These are phyloP conservation scores for Dasyornis broadbenti DNA, from an alignment of 2,113 vertebrate genomes.

Conservation along the genomic window DNA sequence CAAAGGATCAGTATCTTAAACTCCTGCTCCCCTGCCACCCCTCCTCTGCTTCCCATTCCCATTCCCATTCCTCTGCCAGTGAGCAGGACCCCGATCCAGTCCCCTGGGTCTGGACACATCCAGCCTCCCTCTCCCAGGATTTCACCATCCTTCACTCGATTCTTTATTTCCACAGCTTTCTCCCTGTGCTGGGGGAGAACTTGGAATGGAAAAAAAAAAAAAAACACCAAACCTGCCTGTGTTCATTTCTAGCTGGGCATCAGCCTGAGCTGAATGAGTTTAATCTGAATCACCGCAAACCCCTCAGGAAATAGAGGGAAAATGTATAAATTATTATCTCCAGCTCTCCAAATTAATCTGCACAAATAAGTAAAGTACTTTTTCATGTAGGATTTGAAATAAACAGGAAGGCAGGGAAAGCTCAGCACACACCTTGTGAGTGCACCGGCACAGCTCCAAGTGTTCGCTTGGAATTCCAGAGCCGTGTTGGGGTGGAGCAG, in stretches of 20 bases:
- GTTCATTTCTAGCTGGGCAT: background rate
- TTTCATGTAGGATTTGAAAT: background rate
- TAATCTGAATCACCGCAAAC: background rate
- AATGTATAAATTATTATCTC: background rate
- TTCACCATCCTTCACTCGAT: rapidly evolving
- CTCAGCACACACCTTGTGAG: rapidly evolving
- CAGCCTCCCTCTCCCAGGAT: background rate
- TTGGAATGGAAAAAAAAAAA: background rate
- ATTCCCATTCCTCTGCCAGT: too few species aligned
- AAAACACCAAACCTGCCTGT: rapidly evolving
- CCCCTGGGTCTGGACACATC: background rate
- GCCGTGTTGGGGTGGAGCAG: rapidly evolving
- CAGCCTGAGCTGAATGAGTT: background rate
- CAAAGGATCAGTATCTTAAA: background rate
- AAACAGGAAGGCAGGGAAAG: background rate
- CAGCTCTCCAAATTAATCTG: background rate
- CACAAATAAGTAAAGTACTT: background rate
- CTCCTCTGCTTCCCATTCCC: background rate
- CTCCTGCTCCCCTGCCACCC: background rate
- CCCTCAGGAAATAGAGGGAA: background rate
- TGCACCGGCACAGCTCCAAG: rapidly evolving
- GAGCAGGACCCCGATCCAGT: background rate
- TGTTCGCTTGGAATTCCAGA: rapidly evolving
- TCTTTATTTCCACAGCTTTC: background rate
- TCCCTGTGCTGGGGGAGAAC: background rate